These are phyloP conservation scores for Phycodurus eques DNA, from an alignment of 2,113 vertebrate genomes.

Conservation along the genomic window DNA sequence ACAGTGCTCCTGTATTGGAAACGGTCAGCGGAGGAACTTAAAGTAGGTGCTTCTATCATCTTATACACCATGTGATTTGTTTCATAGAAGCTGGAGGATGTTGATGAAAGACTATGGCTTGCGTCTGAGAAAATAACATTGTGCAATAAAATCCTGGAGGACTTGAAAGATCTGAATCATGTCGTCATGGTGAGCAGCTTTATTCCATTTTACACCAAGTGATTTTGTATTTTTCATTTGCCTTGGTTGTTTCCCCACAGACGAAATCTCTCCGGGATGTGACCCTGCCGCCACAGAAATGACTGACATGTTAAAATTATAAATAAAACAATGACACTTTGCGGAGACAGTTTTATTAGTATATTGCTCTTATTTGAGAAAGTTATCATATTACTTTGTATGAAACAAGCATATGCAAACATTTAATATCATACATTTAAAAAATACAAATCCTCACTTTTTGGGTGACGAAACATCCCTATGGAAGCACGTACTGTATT, in stretches of 20 bases:
- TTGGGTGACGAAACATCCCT: slow-evolving; percentile 85
- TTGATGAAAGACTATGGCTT: slow-evolving; percentile 16
- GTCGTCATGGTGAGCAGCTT: slow-evolving; percentile 47
- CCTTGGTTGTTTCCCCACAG: slow-evolving; percentile 27
- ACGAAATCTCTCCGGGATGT: slow-evolving; percentile 48
- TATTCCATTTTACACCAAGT: fast-evolving
- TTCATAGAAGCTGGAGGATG: slow-evolving; percentile 17
- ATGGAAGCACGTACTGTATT: slow-evolving; percentile 78
- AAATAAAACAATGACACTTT: slow-evolving; percentile 12
- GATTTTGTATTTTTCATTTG: background rate
- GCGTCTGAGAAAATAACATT: slow-evolving; percentile 41
- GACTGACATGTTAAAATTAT: slow-evolving; percentile 14
- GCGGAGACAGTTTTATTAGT: slow-evolving; percentile 86
- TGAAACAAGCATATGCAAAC: slow-evolving; percentile 93
- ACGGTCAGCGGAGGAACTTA: slow-evolving; percentile 29
- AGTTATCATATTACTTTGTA: slow-evolving; percentile 88
- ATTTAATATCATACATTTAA: slow-evolving; percentile 89
- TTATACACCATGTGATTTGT: too few relatives aligned
- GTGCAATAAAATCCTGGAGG: slow-evolving; percentile 49
- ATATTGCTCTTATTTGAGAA: slow-evolving; percentile 98
- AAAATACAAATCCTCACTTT: slow-evolving; percentile 87
- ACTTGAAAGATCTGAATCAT: slow-evolving; percentile 46
- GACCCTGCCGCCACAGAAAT: slow-evolving; percentile 7
- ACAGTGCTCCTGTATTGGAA: background rate
- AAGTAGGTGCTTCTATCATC: fast-evolving